Percentiles rank a stretch among this genome's conserved stretches.
phyloP scores from a whole-genome alignment of 2,888 invertebrate genomes.

The Coremacera marginata region DNA sequence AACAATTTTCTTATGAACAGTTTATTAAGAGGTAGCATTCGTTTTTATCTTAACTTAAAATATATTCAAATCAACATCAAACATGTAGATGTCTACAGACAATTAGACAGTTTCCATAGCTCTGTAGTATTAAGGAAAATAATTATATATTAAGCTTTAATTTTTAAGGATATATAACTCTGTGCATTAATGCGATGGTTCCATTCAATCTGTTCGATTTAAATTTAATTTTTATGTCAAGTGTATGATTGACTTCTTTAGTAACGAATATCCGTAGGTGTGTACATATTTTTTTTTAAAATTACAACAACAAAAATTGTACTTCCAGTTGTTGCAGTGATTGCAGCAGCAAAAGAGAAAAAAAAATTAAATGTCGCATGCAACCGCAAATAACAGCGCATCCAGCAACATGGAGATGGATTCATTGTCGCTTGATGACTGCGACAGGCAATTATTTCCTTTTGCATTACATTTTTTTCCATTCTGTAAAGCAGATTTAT shows the following conservation, averaged over 20 bases:
- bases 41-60: too few relatives aligned
- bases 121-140: too few relatives aligned
- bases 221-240: constrained; percentile 9
- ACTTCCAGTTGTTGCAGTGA: background rate
- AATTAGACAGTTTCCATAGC: too few relatives aligned
- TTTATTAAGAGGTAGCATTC: too few relatives aligned
- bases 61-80: too few relatives aligned
- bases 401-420: background rate
- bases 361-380: constrained; percentile 11
- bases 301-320: background rate
- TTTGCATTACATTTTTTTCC: background rate
- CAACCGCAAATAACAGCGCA: constrained; percentile 24
- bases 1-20: too few relatives aligned
- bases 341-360: constrained; percentile 9
- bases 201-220: background rate
- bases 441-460: constrained; percentile 35
- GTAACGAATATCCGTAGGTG: constrained; percentile 21
- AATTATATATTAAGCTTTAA: too few relatives aligned
- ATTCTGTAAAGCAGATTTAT: background rate
- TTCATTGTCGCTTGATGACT: constrained; percentile 26
- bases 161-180: too few relatives aligned
- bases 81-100: too few relatives aligned
- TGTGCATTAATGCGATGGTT: too few relatives aligned
- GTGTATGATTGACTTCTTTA: constrained; percentile 19
- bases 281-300: background rate